Base-by-base conservation (phyloP, 35 echinoderm and acorn worm species). In the Acanthaster planci region DNA sequence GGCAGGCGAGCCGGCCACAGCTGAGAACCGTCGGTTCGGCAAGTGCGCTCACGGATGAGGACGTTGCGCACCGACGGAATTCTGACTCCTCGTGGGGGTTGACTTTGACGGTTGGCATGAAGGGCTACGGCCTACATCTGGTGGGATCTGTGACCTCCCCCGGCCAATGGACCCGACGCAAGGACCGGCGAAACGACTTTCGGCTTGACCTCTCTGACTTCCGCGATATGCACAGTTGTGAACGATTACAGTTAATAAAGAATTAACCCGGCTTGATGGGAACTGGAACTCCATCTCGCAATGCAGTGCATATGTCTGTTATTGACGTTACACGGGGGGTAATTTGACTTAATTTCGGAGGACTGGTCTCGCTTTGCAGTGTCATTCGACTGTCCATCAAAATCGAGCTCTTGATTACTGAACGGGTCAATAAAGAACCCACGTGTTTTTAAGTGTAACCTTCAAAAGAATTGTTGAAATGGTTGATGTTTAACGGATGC, bases 261-360 rank as follows among this genome's bases (percentile, higher is more conserved):
- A 72, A 36, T 72, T 60, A 31, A 72, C 19, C 34, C 12, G 42
- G 12, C 42, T 6, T 47, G 42, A 12, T 47, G 23, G 22, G 64
- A 72, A 72, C 26, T 72, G 64, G 64, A 34, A 72, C 14, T 21
- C 30, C 64, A 72, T 27, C 64, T 10, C 64, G 8, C 56, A 59
- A 59, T 59, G 27, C 56, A 72, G 22, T 34, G 1, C 64, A 72
- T 19, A 47, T 34, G 64, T 34, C 64, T 10, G 23, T 72, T 29
- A 72, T 72, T 72, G 64, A 72, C 64, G 64, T 31, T 26, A 72
- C 64, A 72, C 30, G 23, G 64, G 64, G 64, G 64, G 42, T 47
- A 26, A 72, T 72, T 72, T 72, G 7, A 72, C 34, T 72, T 72
- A 72, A 72, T 72, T 72, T 72, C 21, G 14, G 14, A 72, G 42